Base-by-base conservation (phyloP, 2,888 invertebrate species). In the Imbricaverruca yamaguchii region DNA sequence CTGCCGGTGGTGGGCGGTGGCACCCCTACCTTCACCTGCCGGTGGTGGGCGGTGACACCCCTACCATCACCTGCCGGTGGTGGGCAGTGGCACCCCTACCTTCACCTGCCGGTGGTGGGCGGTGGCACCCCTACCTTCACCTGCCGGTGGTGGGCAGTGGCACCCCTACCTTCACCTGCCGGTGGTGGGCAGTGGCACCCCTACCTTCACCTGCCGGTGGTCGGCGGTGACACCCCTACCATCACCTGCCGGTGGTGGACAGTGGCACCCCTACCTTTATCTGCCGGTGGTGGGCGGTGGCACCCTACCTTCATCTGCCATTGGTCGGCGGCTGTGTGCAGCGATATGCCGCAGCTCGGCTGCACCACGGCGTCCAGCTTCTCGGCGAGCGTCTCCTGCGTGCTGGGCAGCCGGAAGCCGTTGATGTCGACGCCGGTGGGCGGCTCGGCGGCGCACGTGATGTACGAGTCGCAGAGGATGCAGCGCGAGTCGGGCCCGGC, bases 391-490 rank as follows among this genome's bases (percentile, higher is more conserved):
- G 74, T 74, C 74, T 74, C 74, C 74, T 74, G 74, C 53, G 74
- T 74, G 74, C 74, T 74, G 25, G 74, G 74, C 74, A 74, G 74
- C 53, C 74, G 74, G 74, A 74, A 74, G 53, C 74, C 74, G 74
- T 39, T 15, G 74, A 74, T 74, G 74, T 74, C 53, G 74, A 74
- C 53, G 39, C 74, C 74, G 74, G 74, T 21, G 18, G 74, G 74
- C 74, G 74, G 74, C 74, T 74, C 74, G 53, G 74, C 39, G 18
- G 13, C 53, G 53, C 74, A 15, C 39, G 74, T 15, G 53, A 74
- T 74, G 74, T 74, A 74, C 53, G 74, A 74, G 74, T 74, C 74
- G 74, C 74, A 74, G 53, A 74, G 74, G 53, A 74, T 74, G 74
- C 74, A 74, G 74, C 74, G 74, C 15, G 74, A 39, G 74, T 74